A percentile compares a stretch with the other conserved stretches of the same genome.
Evolutionary conservation across 2,888 invertebrate genomes (phyloP).

Genomic region (Amblyteles armatorius): DNA sequence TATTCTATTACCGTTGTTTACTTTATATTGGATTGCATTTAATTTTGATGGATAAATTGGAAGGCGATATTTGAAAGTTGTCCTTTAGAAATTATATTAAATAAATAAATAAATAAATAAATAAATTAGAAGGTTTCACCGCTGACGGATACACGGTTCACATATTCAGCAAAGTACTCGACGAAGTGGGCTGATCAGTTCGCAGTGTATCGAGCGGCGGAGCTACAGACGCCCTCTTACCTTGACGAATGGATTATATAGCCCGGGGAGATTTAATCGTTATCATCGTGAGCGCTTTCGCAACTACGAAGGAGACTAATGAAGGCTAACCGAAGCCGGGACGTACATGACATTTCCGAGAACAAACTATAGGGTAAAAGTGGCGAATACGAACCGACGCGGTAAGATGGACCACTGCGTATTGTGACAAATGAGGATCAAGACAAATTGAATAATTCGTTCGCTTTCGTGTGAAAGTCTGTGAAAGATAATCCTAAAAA

Average conservation of each 20-base stretch:
- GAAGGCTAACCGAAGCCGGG: background rate
- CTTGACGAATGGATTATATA: conserved; percentile 33
- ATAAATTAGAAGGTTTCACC: background rate
- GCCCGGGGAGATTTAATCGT: conserved; percentile 24
- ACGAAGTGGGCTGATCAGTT: conserved; percentile 21
- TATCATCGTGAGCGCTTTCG: conserved; percentile 46
- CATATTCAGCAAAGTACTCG: conserved; percentile 12
- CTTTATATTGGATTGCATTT: background rate
- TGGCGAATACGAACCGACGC: background rate
- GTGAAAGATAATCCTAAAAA: too few relatives aligned
- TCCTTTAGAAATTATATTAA: background rate
- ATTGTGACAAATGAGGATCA: background rate
- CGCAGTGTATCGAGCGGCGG: conserved; percentile 40
- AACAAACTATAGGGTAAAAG: conserved; percentile 4
- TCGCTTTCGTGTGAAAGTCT: background rate
- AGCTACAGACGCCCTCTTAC: conserved; percentile 34
- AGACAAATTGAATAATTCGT: background rate
- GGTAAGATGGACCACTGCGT: background rate
- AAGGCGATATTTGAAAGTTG: background rate
- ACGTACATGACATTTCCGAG: background rate
- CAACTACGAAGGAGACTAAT: conserved; percentile 39
- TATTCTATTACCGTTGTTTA: background rate
- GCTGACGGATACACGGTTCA: background rate
- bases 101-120: too few relatives aligned
- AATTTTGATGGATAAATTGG: background rate